Percentiles rank a stretch among this genome's conserved stretches.
Evolutionary conservation across 2,888 invertebrate genomes (phyloP).

Genomic region (Spatulosminthurus flaviceps): DNA sequence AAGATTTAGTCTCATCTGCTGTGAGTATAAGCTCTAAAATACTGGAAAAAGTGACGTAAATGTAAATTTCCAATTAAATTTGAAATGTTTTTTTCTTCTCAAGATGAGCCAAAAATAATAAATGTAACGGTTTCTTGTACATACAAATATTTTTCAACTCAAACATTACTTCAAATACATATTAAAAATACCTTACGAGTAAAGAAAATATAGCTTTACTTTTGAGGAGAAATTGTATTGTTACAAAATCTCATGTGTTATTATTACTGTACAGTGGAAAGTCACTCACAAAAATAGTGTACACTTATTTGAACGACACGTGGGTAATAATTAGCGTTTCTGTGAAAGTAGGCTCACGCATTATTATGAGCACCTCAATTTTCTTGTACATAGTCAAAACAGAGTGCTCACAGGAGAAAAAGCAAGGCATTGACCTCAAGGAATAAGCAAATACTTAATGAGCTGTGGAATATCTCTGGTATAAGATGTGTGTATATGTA

Average conservation of each 20-base stretch:
- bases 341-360: slow-evolving; percentile 25
- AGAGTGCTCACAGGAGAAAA: neutral
- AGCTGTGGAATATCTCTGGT: neutral
- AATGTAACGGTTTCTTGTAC: too few species aligned
- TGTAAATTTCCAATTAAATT: too few species aligned
- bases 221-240: too few species aligned
- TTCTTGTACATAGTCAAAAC: slow-evolving; percentile 10
- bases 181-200: too few species aligned
- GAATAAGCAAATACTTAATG: neutral
- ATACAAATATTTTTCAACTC: too few species aligned
- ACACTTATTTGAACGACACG: slow-evolving; percentile 15
- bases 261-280: neutral
- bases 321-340: slow-evolving; percentile 36
- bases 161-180: too few species aligned
- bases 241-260: neutral
- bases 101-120: too few species aligned
- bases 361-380: neutral
- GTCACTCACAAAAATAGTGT: neutral
- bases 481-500: neutral
- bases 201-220: too few species aligned
- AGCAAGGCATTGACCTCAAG: slow-evolving; percentile 21
- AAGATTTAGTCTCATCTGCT: too few species aligned
- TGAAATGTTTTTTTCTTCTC: too few species aligned
- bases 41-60: too few species aligned
- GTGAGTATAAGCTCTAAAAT: too few species aligned